Evolutionary conservation across 2,113 vertebrate species (phyloP).

Genomic region (Pithys albifrons): DNA sequence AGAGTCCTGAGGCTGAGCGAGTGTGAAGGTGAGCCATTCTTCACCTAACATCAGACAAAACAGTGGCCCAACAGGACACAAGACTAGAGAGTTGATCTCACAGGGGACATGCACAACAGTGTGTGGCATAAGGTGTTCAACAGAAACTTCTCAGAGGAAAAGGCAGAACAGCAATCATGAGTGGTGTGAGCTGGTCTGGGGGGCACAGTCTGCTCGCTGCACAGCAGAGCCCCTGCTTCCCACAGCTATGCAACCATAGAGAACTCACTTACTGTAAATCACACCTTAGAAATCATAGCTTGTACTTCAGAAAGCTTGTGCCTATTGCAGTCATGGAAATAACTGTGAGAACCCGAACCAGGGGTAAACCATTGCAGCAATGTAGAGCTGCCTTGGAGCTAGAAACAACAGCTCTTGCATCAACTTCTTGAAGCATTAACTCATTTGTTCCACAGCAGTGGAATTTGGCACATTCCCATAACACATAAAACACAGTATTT

Average conservation of each 20-base stretch:
- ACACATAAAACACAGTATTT: not conserved
- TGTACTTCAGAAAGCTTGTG: not conserved
- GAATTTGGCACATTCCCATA: not conserved
- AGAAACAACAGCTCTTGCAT: not conserved
- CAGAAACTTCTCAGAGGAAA: not conserved
- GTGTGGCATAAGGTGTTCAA: not conserved
- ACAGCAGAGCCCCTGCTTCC: not conserved
- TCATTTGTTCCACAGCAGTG: not conserved
- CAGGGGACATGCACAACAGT: fast-evolving
- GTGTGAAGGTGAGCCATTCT: not conserved
- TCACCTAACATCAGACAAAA: not conserved
- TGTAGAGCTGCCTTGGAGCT: not conserved
- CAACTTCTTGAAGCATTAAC: not conserved
- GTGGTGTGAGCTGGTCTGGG: not conserved
- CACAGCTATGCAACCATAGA: not conserved
- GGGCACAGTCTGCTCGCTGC: not conserved
- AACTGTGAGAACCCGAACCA: not conserved
- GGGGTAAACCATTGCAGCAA: not conserved
- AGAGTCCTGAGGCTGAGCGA: not conserved
- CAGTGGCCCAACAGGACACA: not conserved
- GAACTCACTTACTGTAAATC: not conserved
- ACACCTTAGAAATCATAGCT: not conserved
- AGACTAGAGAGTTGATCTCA: not conserved
- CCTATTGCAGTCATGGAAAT: not conserved
- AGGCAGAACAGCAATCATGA: not conserved